Conservation (phyloP, 2,113 vertebrate genomes). For the Phrynocephalus versicolor region DNA sequence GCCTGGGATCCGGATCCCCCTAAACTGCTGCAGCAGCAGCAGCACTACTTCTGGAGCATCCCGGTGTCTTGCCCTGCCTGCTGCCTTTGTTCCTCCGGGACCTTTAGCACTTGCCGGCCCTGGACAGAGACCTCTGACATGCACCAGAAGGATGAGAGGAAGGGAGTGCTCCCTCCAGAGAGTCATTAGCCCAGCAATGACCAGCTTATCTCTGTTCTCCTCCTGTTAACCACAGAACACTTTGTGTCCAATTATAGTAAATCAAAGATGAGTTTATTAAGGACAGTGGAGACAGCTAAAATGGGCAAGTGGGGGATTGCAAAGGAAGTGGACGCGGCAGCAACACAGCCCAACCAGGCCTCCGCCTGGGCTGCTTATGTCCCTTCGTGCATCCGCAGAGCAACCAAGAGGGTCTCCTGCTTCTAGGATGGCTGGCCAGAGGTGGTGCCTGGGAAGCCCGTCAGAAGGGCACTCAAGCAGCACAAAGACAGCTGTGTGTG, state of each 20-base stretch:
- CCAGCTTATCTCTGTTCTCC: slow-evolving; percentile 20
- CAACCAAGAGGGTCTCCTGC: too few relatives aligned
- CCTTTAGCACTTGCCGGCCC: neutral
- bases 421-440: too few relatives aligned
- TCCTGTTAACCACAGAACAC: slow-evolving; percentile 27
- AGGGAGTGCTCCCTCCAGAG: neutral
- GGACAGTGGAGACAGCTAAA: neutral
- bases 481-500: too few relatives aligned
- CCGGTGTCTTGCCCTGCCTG: neutral
- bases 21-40: too few relatives aligned
- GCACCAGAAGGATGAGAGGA: neutral
- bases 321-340: neutral
- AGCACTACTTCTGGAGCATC: neutral
- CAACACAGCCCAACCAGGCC: neutral
- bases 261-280: slow-evolving; percentile 35
- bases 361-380: neutral
- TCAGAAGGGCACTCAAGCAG: too few relatives aligned
- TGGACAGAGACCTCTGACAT: neutral
- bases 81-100: neutral
- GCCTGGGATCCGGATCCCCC: neutral
- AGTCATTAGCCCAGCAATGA: slow-evolving; percentile 15
- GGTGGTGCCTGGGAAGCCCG: too few relatives aligned
- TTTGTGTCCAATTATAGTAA: slow-evolving; percentile 33
- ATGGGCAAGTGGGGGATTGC: neutral
- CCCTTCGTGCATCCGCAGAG: too few relatives aligned